Conservation (phyloP, 2,888 invertebrate genomes). For the Pterostichus niger region DNA sequence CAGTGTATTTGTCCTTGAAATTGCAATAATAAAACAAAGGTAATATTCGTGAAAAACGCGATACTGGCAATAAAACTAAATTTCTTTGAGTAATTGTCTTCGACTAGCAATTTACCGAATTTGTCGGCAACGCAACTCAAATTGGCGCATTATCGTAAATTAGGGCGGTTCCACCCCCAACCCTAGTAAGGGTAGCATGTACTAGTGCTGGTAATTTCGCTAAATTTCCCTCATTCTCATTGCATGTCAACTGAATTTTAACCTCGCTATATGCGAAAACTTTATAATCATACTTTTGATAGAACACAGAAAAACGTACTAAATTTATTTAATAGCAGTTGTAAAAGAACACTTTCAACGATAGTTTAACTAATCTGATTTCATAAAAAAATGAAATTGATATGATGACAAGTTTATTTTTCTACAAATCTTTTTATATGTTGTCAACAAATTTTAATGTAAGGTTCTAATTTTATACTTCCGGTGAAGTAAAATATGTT, state of each 20-base stretch:
- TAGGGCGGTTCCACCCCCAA: not conserved
- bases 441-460: too few relatives aligned
- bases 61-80: slow-evolving; percentile 9
- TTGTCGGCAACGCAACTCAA: not conserved
- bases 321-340: not conserved
- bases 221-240: not conserved
- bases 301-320: not conserved
- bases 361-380: too few relatives aligned
- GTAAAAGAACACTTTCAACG: not conserved
- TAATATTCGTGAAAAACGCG: not conserved
- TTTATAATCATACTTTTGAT: slow-evolving; percentile 4
- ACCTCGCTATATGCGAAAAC: slow-evolving; percentile 22
- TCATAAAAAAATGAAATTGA: too few relatives aligned
- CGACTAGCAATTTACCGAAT: slow-evolving; percentile 11
- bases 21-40: too few relatives aligned
- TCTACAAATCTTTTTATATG: too few relatives aligned
- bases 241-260: slow-evolving; percentile 26
- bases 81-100: slow-evolving; percentile 4
- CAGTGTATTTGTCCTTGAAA: too few relatives aligned
- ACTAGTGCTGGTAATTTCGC: not conserved
- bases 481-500: too few relatives aligned
- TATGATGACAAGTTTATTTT: too few relatives aligned
- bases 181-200: not conserved
- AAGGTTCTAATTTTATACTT: too few relatives aligned
- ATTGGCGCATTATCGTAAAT: slow-evolving; percentile 28